A percentile compares a stretch with the other conserved stretches of the same genome.
Conservation (phyloP, 2,888 invertebrate species). For the Melinaea menophilus region DNA sequence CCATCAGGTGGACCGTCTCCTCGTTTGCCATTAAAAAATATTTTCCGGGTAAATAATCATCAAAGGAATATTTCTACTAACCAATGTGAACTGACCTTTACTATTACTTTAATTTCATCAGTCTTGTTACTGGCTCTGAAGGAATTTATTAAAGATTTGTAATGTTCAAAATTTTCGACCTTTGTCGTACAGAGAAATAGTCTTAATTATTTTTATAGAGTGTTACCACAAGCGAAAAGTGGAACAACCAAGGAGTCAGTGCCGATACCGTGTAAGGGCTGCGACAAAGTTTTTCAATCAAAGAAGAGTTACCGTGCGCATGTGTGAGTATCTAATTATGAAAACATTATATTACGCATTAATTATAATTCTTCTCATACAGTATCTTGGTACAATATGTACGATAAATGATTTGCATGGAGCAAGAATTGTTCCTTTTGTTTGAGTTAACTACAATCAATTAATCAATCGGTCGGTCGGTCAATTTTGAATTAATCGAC, state of each 20-base stretch:
- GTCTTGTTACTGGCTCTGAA: too few relatives aligned
- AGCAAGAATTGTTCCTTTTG: too few relatives aligned
- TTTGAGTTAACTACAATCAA: background rate
- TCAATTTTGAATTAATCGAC: background rate
- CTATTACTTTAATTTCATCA: background rate
- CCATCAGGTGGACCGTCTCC: too few relatives aligned
- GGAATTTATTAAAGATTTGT: too few relatives aligned
- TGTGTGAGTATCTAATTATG: conserved; percentile 56
- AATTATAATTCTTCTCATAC: background rate
- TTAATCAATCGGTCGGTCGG: background rate
- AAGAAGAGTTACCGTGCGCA: conserved; percentile 68
- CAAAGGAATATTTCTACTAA: conserved; percentile 4
- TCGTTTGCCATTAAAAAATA: too few relatives aligned
- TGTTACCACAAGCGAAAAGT: conserved; percentile 47
- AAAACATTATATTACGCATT: background rate
- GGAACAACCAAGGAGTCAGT: conserved; percentile 55
- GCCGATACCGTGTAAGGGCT: conserved; percentile 61
- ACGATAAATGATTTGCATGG: background rate
- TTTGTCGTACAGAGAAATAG: too few relatives aligned
- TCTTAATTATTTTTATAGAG: conserved; percentile 38
- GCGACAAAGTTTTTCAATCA: conserved; percentile 61
- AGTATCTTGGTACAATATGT: background rate
- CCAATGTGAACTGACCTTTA: too few relatives aligned
- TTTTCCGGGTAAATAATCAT: too few relatives aligned
- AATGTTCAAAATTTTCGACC: too few relatives aligned